Conservation (phyloP, 2,113 vertebrate species). For the Corynorhinus townsendii region DNA sequence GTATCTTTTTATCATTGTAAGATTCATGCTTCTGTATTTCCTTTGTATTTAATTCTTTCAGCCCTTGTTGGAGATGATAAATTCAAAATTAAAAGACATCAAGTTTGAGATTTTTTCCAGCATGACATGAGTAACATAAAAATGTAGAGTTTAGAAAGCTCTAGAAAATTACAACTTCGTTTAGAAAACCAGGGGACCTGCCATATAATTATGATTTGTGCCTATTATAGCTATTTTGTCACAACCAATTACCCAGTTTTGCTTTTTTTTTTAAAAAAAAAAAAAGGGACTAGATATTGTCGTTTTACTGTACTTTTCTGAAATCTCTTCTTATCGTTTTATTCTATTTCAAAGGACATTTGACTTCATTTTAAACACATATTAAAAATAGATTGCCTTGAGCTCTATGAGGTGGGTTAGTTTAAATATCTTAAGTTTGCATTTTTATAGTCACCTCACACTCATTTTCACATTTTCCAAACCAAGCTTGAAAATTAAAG, state of each 20-base stretch:
- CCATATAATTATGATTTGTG: not conserved
- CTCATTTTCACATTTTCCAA: slow-evolving; percentile 22
- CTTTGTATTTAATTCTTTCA: not conserved
- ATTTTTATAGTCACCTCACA: slow-evolving; percentile 29
- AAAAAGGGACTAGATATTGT: not conserved
- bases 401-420: slow-evolving; percentile 68
- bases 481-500: not conserved
- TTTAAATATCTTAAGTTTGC: slow-evolving; percentile 52
- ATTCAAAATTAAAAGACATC: not conserved
- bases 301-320: not conserved
- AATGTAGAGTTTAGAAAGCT: not conserved
- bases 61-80: not conserved
- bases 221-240: not conserved
- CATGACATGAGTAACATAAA: not conserved
- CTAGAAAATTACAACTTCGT: not conserved
- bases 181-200: not conserved
- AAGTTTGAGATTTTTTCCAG: not conserved
- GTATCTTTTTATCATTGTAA: not conserved
- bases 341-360: slow-evolving; percentile 62
- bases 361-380: slow-evolving; percentile 69
- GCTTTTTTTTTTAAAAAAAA: not conserved
- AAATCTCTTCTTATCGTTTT: slow-evolving; percentile 39
- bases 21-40: not conserved
- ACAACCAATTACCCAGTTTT: slow-evolving; percentile 18
- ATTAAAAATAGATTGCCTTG: slow-evolving; percentile 62